A percentile compares a stretch with the other conserved stretches of the same genome.
These are phyloP conservation scores for Dendrocopos noguchii DNA, from an alignment of 2,113 vertebrate species.

Conservation along the genomic window DNA sequence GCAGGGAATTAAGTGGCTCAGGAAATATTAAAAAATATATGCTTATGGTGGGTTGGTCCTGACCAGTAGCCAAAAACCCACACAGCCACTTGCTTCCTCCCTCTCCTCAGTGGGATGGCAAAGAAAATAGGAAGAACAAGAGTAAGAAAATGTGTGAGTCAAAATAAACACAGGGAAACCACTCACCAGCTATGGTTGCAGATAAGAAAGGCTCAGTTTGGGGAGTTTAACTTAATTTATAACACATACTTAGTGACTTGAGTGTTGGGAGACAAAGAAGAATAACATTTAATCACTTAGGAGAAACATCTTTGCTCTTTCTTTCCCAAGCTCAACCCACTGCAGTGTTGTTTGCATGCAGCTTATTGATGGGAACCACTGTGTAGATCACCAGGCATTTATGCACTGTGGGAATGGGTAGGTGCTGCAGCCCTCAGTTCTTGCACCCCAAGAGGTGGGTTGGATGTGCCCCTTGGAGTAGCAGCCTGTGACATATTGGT, in stretches of 20 bases:
- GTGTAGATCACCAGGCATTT: neutral
- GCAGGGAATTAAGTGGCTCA: neutral
- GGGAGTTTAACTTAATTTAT: neutral
- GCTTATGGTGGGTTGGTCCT: neutral
- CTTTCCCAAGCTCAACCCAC: neutral
- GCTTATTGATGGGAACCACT: neutral
- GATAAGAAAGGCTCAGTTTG: neutral
- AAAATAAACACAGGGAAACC: neutral
- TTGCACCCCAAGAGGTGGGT: neutral
- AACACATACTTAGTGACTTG: neutral
- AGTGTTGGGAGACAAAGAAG: neutral
- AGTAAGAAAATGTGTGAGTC: neutral
- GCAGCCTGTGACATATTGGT: neutral
- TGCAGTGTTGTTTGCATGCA: neutral
- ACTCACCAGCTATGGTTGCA: neutral
- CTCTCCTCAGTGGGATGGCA: no score
- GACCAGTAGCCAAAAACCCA: neutral
- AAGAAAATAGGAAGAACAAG: neutral
- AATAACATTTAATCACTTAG: neutral
- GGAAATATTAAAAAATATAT: neutral
- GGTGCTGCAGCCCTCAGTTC: neutral
- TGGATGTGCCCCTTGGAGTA: neutral
- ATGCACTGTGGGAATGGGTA: neutral
- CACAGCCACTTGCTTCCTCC: fast-evolving
- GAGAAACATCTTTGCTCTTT: neutral